phyloP scores from a whole-genome alignment of 1,140 invertebrate species.

The Drosophila nasuta region DNA sequence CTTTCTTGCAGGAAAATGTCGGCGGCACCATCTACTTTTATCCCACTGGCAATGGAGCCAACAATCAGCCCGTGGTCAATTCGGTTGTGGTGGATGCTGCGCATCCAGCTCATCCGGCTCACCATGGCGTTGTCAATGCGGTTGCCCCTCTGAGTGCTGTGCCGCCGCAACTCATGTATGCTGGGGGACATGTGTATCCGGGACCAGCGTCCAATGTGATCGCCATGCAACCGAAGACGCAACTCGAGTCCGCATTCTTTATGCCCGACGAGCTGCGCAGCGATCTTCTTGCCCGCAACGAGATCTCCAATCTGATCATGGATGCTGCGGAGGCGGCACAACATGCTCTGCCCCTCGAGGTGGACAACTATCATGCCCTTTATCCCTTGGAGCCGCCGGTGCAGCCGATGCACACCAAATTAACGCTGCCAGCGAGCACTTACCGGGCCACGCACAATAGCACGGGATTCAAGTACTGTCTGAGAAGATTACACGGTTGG shows the following conservation, averaged over 20 bases:
- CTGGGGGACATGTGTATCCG: slow-evolving; percentile 79
- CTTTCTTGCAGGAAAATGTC: slow-evolving; percentile 91
- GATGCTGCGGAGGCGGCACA: slow-evolving; percentile 86
- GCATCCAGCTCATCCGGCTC: slow-evolving; percentile 63
- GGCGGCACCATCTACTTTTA: slow-evolving; percentile 98
- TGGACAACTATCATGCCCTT: slow-evolving; percentile 96
- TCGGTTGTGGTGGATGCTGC: slow-evolving; percentile 68
- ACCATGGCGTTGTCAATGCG: slow-evolving; percentile 59
- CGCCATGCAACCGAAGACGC: slow-evolving; percentile 85
- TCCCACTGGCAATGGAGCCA: slow-evolving; percentile 85
- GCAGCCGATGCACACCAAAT: slow-evolving; percentile 88
- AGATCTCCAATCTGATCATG: slow-evolving; percentile 87
- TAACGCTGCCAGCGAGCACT: slow-evolving; percentile 91
- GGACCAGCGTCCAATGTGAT: slow-evolving; percentile 85
- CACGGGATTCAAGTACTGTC: slow-evolving; percentile 93
- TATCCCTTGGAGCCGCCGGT: slow-evolving; percentile 93
- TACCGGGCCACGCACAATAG: slow-evolving; percentile 96
- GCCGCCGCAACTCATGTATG: slow-evolving; percentile 66
- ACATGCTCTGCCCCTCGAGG: slow-evolving; percentile 92
- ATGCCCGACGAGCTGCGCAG: slow-evolving; percentile 90
- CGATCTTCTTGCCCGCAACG: slow-evolving; percentile 92
- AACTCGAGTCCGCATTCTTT: slow-evolving; percentile 89
- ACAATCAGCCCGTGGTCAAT: slow-evolving; percentile 73
- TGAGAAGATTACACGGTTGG: slow-evolving; percentile 93
- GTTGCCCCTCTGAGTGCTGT: slow-evolving; percentile 64